Base-by-base conservation (phyloP, 2,797 vertebrate species). In the Aplochiton taeniatus region DNA sequence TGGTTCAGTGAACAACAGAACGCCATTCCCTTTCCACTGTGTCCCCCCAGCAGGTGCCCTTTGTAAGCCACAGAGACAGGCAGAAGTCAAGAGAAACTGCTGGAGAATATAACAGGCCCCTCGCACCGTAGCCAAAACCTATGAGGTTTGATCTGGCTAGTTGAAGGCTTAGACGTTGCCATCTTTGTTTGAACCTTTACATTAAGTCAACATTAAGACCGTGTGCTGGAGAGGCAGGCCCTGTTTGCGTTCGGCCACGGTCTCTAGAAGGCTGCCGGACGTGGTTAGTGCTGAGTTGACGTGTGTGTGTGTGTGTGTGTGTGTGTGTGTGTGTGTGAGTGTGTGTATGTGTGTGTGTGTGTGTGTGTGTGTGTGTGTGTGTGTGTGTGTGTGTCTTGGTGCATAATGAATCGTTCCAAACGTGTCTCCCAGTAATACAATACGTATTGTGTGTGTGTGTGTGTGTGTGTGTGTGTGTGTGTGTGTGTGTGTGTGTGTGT, bases 1-100 rank as follows among this genome's bases (percentile, higher is more conserved):
- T 18, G 49, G 58, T 73, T 81, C 65, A 66, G 50, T 63, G 67
- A 58, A 49, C 78, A 67, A 55, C 75, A 70, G 67, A 68, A 43
- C 65, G 60, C 31, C 31, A 2, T 70, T 67, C 13, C 58, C 46
- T 4, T 74, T 69, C 58, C 1, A 46, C 42, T 47, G 58, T 63
- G 61, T 44, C 48, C 14, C n/a, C 66, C 57, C 60, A 55, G 58
- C 20, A 14, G 41, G 50, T 66, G 66, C 54, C 58, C 64, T 58
- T 49, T 74, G 65, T 20, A 46, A 58, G 1, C 19, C 55, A 54
- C 19, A 48, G 62, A 51, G 59, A 70, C 60, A 43, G 45, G 60
- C 12, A 19, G 54, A 62, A 42, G 56, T 58, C 51, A 42, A n/a
- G 10, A 11, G 1, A 59, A 46, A 63, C 49, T 20, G 47, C 19